Evolutionary conservation across 2,888 invertebrate species (phyloP), one percentile per base, ranked within the genome.

Genomic region (Orchesella flavescens): DNA sequence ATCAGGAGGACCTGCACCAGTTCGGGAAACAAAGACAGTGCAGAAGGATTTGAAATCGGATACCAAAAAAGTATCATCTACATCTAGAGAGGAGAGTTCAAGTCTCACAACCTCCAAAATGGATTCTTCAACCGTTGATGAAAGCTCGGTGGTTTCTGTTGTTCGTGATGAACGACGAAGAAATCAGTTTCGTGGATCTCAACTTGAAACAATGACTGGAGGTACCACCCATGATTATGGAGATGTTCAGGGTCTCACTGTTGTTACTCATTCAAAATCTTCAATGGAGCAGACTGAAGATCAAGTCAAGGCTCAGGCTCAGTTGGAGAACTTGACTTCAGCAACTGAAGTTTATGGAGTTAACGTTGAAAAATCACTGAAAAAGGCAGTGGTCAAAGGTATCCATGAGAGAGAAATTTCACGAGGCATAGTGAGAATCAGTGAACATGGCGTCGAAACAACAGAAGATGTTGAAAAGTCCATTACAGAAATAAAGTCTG

Each of bases 391-490:
- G 65, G 86, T 88, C 0, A 86, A 83, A 19, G 85, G 79, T 10
- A 81, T 87, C 24, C 87, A 88, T 43, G 88, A 88, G 59, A 71
- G 85, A 24, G 88, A 88, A 72, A 87, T 88, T 43, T 87, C 87
- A 0, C 57, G 84, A 19, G 88, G 88, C 34, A 87, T 86, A 49
- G 87, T 88, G 12, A 74, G 86, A 69, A 65, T 88, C 19, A 86
- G 77, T 23, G 81, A 85, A 10, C 75, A 61, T 3, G 86, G 84
- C 66, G 68, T 88, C 15, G 87, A 87, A 61, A 88, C 88, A 0
- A 88, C 88, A 0, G 88, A 88, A 79, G 87, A 88, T 57, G 85
- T 88, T 15, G 87, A 87, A 59, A 87, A 79, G 59, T 87, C 87
- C 10, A 86, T 88, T 13, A 87, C 87, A 0, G 88, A 88, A 80